Evolutionary conservation across 2,888 invertebrate genomes (phyloP), one percentile per base, ranked within the genome.

Genomic region (Carabus problematicus): DNA sequence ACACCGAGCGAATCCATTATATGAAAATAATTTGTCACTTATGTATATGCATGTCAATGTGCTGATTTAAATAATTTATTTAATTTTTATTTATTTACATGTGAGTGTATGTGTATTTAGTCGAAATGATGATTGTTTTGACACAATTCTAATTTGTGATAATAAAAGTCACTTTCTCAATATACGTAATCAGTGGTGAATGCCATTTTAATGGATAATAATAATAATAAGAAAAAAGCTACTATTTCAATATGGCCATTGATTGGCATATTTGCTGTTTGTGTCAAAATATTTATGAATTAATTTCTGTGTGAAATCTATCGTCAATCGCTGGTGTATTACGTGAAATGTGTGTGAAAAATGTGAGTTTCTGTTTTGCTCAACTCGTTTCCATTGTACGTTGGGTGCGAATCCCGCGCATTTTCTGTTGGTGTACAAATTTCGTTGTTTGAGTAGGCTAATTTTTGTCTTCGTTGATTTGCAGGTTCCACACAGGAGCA

Each of bases 141-240:
- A 6, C 4, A 54, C n/a, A 54, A 54, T 14, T 16, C 54, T 8
- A 3, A 14, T 54, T 54, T 54, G 14, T 45, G n/a, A 54, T 54
- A 16, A 14, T 16, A 54, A 54, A 9, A 16, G 14, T 14, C 9
- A 54, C 16, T 54, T 54, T 11, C 18, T 7, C n/a, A n/a, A n/a
- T n/a, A 54, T 14, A 54, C 42, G 14, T 41, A 42, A 16, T 41
- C 14, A 42, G 12, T 59, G 9, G 18, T 52, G 43, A 41, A 52
- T 19, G 52, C 59, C 52, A 60, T 67, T 54, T 60, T 67, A 67
- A 16, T 68, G 18, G 62, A 69, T 69, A 69, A 55, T 60, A 56
- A 69, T 61, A 69, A 69, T 69, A 69, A 69, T 61, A 69, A 69
- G 62, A 69, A 69, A 69, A 62, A 69, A 67, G 43, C 18, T 12